phyloP scores from a whole-genome alignment of 2,888 invertebrate genomes.

The Emesis russula region DNA sequence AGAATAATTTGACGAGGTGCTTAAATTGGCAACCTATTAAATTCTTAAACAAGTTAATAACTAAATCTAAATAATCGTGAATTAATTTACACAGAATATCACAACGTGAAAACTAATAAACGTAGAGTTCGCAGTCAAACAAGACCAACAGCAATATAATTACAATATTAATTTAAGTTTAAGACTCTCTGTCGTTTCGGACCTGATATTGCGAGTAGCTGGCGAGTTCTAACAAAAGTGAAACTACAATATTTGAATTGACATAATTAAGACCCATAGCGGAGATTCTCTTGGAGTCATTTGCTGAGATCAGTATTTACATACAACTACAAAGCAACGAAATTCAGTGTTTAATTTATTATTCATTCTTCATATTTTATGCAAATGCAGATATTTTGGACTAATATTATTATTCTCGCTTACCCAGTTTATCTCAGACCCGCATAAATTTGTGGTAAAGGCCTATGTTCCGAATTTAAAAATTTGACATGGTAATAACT shows the following conservation, averaged over 20 bases:
- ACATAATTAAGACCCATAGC: not conserved
- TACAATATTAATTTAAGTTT: slow-evolving; percentile 7
- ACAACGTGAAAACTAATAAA: not conserved
- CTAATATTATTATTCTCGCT: not conserved
- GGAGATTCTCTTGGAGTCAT: not conserved
- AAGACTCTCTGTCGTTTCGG: not conserved
- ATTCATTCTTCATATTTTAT: not conserved
- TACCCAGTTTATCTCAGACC: no score
- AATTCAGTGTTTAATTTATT: not conserved
- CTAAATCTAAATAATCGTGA: not conserved
- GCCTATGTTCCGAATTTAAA: no score
- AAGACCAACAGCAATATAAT: not conserved
- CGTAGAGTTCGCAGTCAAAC: not conserved
- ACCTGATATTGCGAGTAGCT: slow-evolving; percentile 3
- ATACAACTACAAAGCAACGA: not conserved
- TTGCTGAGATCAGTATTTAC: not conserved
- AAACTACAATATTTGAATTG: slow-evolving; percentile 8
- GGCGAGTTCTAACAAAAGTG: not conserved
- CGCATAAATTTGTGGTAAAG: no score
- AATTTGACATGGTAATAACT: no score
- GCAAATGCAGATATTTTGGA: not conserved
- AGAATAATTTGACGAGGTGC: no score
- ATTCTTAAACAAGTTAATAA: no score
- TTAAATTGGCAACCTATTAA: no score
- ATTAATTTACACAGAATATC: not conserved